These are phyloP conservation scores for Drosophila pseudoananassae DNA, from an alignment of 1,140 invertebrate genomes.

Conservation along the genomic window DNA sequence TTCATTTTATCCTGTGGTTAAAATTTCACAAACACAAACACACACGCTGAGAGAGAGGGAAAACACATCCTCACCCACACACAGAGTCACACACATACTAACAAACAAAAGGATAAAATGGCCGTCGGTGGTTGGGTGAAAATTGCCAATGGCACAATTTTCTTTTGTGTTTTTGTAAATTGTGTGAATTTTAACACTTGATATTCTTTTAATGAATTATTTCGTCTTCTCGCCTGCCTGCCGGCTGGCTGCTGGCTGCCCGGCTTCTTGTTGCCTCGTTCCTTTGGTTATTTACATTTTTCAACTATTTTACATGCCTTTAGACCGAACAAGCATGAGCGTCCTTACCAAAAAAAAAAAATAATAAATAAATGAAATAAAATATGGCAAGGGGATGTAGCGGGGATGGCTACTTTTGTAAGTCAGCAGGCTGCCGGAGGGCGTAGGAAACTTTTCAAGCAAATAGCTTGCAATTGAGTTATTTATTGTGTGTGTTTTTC, in stretches of 20 bases:
- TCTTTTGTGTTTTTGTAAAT: constrained; percentile 71
- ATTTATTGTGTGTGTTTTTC: constrained; percentile 59
- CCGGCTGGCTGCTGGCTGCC: neutral
- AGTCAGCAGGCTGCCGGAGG: constrained; percentile 56
- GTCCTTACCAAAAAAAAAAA: too few relatives aligned
- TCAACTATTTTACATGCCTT: constrained; percentile 76
- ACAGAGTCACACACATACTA: neutral
- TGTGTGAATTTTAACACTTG: constrained; percentile 82
- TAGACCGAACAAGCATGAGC: constrained; percentile 10
- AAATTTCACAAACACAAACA: constrained; percentile 10
- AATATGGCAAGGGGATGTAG: too few relatives aligned
- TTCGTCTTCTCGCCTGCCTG: constrained; percentile 25
- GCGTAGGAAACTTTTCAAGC: constrained; percentile 70
- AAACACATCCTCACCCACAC: constrained; percentile 2
- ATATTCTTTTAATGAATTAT: constrained; percentile 82
- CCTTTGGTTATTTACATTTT: constrained; percentile 74
- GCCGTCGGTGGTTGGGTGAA: constrained; percentile 7
- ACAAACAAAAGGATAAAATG: neutral
- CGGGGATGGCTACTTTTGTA: constrained; percentile 35
- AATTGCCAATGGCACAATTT: constrained; percentile 67
- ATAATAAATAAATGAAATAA: too few relatives aligned
- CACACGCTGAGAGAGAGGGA: neutral
- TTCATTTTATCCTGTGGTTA: constrained; percentile 19
- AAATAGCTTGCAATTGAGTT: constrained; percentile 81
- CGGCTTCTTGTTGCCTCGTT: constrained; percentile 4